Evolutionary conservation across 1,140 invertebrate species (phyloP), one percentile per base, ranked within the genome.

Genomic region (Cyphomyrmex costatus): DNA sequence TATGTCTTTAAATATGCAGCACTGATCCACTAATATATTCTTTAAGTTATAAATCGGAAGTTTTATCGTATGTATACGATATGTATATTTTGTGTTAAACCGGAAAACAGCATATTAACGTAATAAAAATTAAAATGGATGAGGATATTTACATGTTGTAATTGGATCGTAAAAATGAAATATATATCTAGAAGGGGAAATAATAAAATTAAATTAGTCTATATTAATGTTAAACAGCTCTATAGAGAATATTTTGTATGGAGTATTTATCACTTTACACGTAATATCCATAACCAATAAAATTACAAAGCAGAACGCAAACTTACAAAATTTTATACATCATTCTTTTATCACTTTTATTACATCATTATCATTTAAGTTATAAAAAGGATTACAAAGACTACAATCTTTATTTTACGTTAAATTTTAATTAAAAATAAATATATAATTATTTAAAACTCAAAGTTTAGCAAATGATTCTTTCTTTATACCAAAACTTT

Each of bases 71-170:
- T 10, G 14, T 46, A 46, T 66, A 42, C 36, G n/a, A n/a, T n/a
- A n/a, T 66, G 24, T 51, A 42, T 8, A 80, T 70, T 80, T 70
- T 21, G 63, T 56, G 33, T 58, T 70, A 70, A 80, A n/a, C 6
- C 16, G n/a, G 77, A 53, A 66, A 80, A 80, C 10, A 68, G 76
- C 6, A n/a, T 42, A 12, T 24, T 70, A 70, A 42, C 19, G 70
- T 70, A 42, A 80, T 24, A 58, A 6, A 53, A 68, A 70, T 80
- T 68, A 68, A 68, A 70, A 70, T 80, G 65, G 49, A 70, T 58
- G 49, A 58, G 42, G 8, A 61, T 46, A 70, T 80, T 80, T 68
- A 70, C 77, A 80, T 68, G 65, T 70, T 30, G 78, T 80, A 80
- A 80, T 70, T 70, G 51, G 77, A 70, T 80, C 46, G 19, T 80